These are phyloP conservation scores for Sturnira hondurensis DNA, from an alignment of 2,113 vertebrate species.

Conservation along the genomic window DNA sequence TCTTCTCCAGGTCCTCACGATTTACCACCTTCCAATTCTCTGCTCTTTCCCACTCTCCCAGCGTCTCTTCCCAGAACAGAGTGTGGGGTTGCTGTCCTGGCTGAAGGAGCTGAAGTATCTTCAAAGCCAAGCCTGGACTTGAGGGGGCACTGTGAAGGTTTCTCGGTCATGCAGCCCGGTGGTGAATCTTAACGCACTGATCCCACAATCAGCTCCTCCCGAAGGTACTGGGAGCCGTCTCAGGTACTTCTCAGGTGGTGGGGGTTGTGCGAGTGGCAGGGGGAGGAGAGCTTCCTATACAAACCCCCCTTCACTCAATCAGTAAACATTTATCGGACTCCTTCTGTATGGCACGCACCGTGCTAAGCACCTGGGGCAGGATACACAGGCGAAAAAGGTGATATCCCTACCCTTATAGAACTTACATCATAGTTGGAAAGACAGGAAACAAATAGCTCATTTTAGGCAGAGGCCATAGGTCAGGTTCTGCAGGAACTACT, in stretches of 20 bases:
- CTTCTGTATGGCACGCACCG: background rate
- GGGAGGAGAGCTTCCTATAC: background rate
- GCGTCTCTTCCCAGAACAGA: background rate
- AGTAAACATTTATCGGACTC: background rate
- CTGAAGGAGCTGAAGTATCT: background rate
- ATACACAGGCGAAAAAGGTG: background rate
- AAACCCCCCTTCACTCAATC: background rate
- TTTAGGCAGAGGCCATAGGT: background rate
- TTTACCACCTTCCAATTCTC: background rate
- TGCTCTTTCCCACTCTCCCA: background rate
- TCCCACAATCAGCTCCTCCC: background rate
- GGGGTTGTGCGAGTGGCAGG: background rate
- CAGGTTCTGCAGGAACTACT: background rate
- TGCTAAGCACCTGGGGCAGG: background rate
- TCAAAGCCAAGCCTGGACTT: background rate
- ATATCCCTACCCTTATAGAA: too few species aligned
- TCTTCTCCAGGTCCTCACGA: background rate
- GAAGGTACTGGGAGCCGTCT: too few species aligned
- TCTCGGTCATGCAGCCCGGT: background rate
- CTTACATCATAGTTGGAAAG: background rate
- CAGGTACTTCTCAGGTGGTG: background rate
- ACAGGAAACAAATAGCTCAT: background rate
- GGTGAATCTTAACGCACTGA: background rate
- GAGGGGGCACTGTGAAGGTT: background rate
- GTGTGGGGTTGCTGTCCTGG: too few species aligned